Conservation (phyloP, 2,888 invertebrate genomes). For the Stenolophus ochropezus region DNA sequence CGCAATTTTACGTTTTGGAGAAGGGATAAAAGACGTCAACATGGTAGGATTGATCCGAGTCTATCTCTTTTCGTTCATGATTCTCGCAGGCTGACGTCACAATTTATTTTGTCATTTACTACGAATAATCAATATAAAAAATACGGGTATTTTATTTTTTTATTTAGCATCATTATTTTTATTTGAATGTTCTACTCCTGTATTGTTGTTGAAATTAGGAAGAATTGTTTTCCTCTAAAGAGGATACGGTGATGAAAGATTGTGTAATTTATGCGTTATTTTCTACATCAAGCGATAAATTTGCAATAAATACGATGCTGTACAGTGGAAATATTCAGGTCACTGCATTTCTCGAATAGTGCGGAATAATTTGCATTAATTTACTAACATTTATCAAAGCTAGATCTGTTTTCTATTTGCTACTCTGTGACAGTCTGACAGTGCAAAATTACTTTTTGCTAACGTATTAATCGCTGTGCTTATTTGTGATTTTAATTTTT, state of each 20-base stretch:
- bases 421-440: not conserved
- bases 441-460: not conserved
- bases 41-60: too few relatives aligned
- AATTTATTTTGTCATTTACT: too few relatives aligned
- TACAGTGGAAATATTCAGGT: slow-evolving; percentile 2
- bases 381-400: slow-evolving; percentile 17
- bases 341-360: slow-evolving; percentile 28
- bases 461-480: not conserved
- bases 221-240: not conserved
- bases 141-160: too few relatives aligned
- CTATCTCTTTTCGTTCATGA: too few relatives aligned
- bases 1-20: too few relatives aligned
- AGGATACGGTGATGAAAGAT: not conserved
- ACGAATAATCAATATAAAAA: too few relatives aligned
- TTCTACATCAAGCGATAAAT: not conserved
- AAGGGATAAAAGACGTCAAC: too few relatives aligned
- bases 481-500: not conserved
- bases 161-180: too few relatives aligned
- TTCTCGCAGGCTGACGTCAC: too few relatives aligned
- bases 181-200: too few relatives aligned
- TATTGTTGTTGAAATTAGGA: too few relatives aligned
- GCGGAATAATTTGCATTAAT: slow-evolving; percentile 34
- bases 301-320: slow-evolving; percentile 8
- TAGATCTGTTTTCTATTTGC: slow-evolving; percentile 8
- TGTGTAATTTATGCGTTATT: not conserved